These are phyloP conservation scores for Drosophila subpulchrella DNA, from an alignment of 1,140 invertebrate genomes.

Conservation along the genomic window DNA sequence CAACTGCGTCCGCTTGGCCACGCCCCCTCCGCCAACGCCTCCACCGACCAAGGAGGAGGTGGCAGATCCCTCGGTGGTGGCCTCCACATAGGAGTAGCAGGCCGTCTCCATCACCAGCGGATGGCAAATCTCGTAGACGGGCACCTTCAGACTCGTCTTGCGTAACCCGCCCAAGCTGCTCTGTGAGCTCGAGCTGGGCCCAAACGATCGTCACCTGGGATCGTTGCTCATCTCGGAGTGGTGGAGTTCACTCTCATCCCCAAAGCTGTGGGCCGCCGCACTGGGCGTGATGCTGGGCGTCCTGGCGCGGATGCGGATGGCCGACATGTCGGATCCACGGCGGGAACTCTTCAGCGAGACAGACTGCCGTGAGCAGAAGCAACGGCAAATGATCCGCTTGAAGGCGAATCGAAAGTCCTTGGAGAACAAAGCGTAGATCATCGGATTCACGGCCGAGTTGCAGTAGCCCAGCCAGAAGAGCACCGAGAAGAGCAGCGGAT, in stretches of 20 bases:
- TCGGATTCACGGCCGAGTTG: constrained; percentile 95
- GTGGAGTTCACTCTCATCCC: constrained; percentile 86
- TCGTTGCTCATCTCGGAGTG: constrained; percentile 85
- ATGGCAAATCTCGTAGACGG: constrained; percentile 83
- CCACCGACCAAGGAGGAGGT: background rate
- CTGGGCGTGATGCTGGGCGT: constrained; percentile 85
- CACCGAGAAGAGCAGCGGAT: constrained; percentile 90
- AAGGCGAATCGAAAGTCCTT: constrained; percentile 94
- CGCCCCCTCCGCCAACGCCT: background rate
- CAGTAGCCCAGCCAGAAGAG: constrained; percentile 97
- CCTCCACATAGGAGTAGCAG: constrained; percentile 71
- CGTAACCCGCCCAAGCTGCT: constrained; percentile 81
- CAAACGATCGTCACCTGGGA: constrained; percentile 86
- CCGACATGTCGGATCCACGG: constrained; percentile 89
- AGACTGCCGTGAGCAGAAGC: constrained; percentile 83
- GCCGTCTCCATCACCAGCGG: constrained; percentile 82
- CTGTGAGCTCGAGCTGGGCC: constrained; percentile 82
- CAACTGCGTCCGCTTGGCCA: constrained; percentile 69
- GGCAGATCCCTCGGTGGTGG: constrained; percentile 33
- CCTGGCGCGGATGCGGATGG: constrained; percentile 85
- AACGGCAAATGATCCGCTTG: constrained; percentile 89
- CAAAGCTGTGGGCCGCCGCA: constrained; percentile 84
- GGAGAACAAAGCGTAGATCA: constrained; percentile 95
- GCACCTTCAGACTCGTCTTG: constrained; percentile 77
- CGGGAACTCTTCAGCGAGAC: constrained; percentile 83